Base-by-base conservation (phyloP, 2,113 vertebrate species). In the Pyrgilauda ruficollis region DNA sequence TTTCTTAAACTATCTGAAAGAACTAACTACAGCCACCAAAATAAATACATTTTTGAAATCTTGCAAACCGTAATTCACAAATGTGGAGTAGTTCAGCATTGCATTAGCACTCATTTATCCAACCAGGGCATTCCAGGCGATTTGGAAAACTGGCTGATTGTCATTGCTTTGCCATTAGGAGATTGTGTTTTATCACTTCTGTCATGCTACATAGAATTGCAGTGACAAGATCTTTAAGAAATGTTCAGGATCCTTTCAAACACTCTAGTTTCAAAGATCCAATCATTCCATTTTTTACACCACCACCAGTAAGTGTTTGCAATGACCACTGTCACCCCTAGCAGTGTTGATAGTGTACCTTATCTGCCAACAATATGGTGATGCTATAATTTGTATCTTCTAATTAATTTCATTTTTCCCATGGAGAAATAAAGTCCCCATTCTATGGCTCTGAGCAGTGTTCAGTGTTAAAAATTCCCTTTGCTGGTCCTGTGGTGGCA, bases 21-120 rank as follows among this genome's bases (percentile, higher is more conserved):
- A 83, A 90, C 27, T 43, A 74, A 72, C 37, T 26, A 69, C 8
- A 94, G 93, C 96, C 97, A 97, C 96, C 97, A 97, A 97, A 97
- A 91, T 90, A 96, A 96, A 89, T 20, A 78, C 93, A 97, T 97
- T 97, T 97, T 97, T 97, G 97, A 97, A 94, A 92, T 68, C 83
- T 95, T 89, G 94, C 95, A 89, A 94, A 97, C 85, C 87, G 69
- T 93, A 96, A 90, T 90, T 97, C 96, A 96, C 97, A 93, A 91
- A 97, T 94, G 94, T 96, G 93, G 81, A 93, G 72, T 91, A 89
- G 56, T 94, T 93, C 66, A 90, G 95, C 93, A 96, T 96, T 3
- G 55, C 93, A 97, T 94, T 18, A 96, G 90, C 95, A 96, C 85
- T 96, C 89, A 80, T 96, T 94, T 87, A 79, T 96, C 94, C 91